These are phyloP conservation scores for Spilogale gracilis DNA, from an alignment of 2,113 vertebrate genomes.

Conservation along the genomic window DNA sequence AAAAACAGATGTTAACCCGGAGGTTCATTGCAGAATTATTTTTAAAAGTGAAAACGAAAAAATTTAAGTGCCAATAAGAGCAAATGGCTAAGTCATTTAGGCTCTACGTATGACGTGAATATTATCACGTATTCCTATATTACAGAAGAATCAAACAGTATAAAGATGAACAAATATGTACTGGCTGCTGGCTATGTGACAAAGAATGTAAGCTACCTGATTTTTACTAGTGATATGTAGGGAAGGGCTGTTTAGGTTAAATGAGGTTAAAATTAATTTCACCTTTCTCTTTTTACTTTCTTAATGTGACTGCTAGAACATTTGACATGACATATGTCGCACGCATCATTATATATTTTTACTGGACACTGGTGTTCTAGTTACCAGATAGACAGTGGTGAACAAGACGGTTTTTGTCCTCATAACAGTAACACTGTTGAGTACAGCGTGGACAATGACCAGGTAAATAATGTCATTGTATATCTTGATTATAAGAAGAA, in stretches of 20 bases:
- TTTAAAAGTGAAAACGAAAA: constrained; percentile 34
- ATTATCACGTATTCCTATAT: not conserved
- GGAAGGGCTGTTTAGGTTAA: constrained; percentile 21
- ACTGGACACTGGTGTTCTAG: not conserved
- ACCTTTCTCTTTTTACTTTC: not conserved
- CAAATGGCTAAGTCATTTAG: not conserved
- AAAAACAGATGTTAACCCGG: not conserved
- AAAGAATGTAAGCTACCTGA: not conserved
- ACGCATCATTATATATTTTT: not conserved
- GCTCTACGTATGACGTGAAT: not conserved
- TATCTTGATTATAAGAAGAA: not conserved
- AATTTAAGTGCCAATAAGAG: not conserved
- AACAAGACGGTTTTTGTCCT: constrained; percentile 7
- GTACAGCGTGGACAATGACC: not conserved
- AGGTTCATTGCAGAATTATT: constrained; percentile 9
- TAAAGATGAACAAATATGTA: not conserved
- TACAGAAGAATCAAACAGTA: not conserved
- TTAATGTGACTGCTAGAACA: not conserved
- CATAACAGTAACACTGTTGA: not conserved
- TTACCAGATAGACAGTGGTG: not conserved
- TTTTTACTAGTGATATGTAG: not conserved
- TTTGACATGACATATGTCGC: not conserved
- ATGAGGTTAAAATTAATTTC: not conserved
- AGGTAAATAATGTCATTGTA: not conserved
- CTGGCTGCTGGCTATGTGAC: not conserved